Percentiles rank a stretch among this genome's conserved stretches.
Conservation (phyloP, 2,888 invertebrate genomes). For the Tetheella fluctuosa region DNA sequence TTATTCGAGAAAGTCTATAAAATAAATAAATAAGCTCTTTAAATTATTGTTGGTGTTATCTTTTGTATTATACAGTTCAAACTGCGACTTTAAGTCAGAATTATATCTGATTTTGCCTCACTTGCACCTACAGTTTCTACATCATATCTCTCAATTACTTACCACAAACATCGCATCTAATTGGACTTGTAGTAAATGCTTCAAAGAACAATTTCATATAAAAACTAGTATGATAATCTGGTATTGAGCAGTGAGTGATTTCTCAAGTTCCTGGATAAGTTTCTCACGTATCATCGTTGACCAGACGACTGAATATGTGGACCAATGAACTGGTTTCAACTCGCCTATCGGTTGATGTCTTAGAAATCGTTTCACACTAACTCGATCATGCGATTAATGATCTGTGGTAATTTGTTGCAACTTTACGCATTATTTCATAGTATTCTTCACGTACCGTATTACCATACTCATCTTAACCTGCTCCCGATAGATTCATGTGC, state of each 20-base stretch:
- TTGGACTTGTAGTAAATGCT: not conserved
- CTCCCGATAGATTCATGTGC: slow-evolving; percentile 11
- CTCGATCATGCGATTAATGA: slow-evolving; percentile 78
- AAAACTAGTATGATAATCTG: slow-evolving; percentile 34
- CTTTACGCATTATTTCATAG: slow-evolving; percentile 29
- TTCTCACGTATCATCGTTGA: slow-evolving; percentile 75
- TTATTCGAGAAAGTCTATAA: not conserved
- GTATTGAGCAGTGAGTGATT: slow-evolving; percentile 51
- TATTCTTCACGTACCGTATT: slow-evolving; percentile 14
- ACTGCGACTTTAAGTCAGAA: too few species aligned
- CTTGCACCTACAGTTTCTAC: not conserved
- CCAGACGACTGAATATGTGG: slow-evolving; percentile 78
- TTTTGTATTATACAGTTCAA: not conserved
- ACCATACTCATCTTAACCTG: slow-evolving; percentile 11
- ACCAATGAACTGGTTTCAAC: slow-evolving; percentile 81
- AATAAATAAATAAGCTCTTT: not conserved
- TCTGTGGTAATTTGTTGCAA: slow-evolving; percentile 51
- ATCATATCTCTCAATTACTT: not conserved
- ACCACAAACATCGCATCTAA: not conserved
- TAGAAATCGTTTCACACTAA: slow-evolving; percentile 82
- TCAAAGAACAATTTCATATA: slow-evolving; percentile 9
- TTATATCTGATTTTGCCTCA: not conserved
- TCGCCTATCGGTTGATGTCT: slow-evolving; percentile 62
- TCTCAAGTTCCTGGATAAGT: slow-evolving; percentile 70
- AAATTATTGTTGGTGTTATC: not conserved